Evolutionary conservation across 92 coral and sea anemone species (phyloP).

Genomic region (Epizoanthus scotinus): DNA sequence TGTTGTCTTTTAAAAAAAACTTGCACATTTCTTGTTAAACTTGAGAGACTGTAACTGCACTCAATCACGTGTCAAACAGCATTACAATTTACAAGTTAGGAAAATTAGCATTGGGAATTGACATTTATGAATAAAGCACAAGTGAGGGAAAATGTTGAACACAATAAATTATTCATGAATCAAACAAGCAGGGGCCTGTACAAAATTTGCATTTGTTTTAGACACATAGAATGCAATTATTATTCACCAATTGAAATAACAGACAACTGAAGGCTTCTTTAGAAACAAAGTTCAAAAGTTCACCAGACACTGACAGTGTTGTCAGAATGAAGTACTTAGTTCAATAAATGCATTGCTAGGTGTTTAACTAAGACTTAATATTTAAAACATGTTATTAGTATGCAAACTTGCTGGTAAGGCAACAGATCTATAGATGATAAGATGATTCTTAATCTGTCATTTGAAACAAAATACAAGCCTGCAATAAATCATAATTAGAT

Average conservation of each 20-base stretch:
- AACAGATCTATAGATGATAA: neutral
- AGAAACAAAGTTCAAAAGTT: slow-evolving; percentile 1
- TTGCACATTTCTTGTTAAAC: neutral
- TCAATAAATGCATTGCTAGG: neutral
- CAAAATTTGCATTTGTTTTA: slow-evolving; percentile 17
- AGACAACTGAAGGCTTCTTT: neutral
- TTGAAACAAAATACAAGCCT: neutral
- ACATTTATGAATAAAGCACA: neutral
- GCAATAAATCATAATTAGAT: neutral
- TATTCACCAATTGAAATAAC: neutral
- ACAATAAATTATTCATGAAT: slow-evolving; percentile 16
- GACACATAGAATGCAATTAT: slow-evolving; percentile 6
- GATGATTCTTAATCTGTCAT: neutral
- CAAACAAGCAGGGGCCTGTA: neutral
- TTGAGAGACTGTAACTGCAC: neutral
- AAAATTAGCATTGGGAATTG: neutral
- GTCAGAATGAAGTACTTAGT: neutral
- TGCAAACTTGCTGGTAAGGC: neutral
- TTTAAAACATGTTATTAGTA: too few species aligned
- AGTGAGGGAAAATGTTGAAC: neutral
- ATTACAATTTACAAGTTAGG: neutral
- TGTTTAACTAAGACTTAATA: slow-evolving; percentile 10
- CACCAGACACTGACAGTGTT: slow-evolving; percentile 2
- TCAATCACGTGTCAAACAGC: neutral
- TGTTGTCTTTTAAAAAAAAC: neutral